A percentile compares a stretch with the other conserved stretches of the same genome.
phyloP scores from a whole-genome alignment of 2,113 vertebrate genomes.

The Polypterus bichir region DNA sequence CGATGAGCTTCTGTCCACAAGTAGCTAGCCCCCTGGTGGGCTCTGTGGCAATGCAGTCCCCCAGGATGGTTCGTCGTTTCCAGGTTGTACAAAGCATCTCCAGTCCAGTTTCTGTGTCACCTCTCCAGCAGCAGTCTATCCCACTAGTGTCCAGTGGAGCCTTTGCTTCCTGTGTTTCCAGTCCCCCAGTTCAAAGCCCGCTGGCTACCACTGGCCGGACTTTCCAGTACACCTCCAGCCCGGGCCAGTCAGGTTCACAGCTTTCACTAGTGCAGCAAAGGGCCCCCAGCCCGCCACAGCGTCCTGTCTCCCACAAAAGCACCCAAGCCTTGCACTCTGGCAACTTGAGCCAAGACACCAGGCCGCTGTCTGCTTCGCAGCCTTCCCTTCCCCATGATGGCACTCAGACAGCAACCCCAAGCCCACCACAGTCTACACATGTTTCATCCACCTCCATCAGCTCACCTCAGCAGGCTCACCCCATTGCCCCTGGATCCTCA shows the following conservation, averaged over 20 bases:
- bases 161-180: conserved; percentile 49
- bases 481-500: conserved; percentile 27
- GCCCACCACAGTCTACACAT: conserved; percentile 54
- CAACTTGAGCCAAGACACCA: conserved; percentile 71
- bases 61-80: conserved; percentile 68
- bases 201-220: conserved; percentile 50
- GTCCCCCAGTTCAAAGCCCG: conserved; percentile 62
- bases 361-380: conserved; percentile 81
- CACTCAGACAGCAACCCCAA: conserved; percentile 40
- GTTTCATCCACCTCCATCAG: conserved; percentile 65
- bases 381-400: conserved; percentile 77
- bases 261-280: conserved; percentile 68
- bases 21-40: conserved; percentile 67
- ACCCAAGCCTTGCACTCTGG: conserved; percentile 67
- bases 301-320: conserved; percentile 58
- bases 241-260: conserved; percentile 63
- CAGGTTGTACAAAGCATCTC: conserved; percentile 67
- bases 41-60: conserved; percentile 62
- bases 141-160: conserved; percentile 44
- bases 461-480: conserved; percentile 34
- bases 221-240: conserved; percentile 58
- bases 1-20: conserved; percentile 90
- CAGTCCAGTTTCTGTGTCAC: conserved; percentile 58
- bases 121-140: conserved; percentile 52
- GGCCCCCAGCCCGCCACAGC: conserved; percentile 48